These are phyloP conservation scores for Campaea margaritaria DNA, from an alignment of 2,888 invertebrate genomes.

Conservation along the genomic window DNA sequence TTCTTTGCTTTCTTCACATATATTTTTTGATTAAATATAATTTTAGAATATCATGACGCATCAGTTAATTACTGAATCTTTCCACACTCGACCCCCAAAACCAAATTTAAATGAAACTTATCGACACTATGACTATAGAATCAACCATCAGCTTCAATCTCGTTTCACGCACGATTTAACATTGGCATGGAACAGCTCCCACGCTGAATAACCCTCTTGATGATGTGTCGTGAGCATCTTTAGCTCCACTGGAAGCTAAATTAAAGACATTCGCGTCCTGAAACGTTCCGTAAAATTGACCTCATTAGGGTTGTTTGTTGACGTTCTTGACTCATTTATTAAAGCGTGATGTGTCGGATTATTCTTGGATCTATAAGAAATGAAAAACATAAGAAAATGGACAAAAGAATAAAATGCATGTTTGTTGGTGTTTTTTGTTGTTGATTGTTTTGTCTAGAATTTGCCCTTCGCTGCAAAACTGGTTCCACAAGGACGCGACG, in stretches of 20 bases:
- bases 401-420: too few relatives aligned
- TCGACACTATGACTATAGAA: constrained; percentile 10
- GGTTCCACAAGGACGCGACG: too few relatives aligned
- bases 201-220: constrained; percentile 14
- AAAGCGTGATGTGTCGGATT: neutral
- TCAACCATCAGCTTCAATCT: constrained; percentile 12
- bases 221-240: constrained; percentile 27
- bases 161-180: constrained; percentile 18
- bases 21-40: neutral
- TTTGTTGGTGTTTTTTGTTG: too few relatives aligned
- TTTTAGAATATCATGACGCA: too few relatives aligned
- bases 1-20: too few relatives aligned
- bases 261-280: constrained; percentile 26
- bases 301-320: constrained; percentile 28
- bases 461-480: too few relatives aligned
- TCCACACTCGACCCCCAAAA: neutral
- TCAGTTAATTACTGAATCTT: too few relatives aligned
- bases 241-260: constrained; percentile 20
- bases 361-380: too few relatives aligned
- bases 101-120: constrained; percentile 1
- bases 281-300: constrained; percentile 35
- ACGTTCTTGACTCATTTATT: constrained; percentile 7
- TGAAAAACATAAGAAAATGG: too few relatives aligned
- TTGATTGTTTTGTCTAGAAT: too few relatives aligned
- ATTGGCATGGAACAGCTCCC: constrained; percentile 5